Percentiles rank a stretch among this genome's conserved stretches.
Conservation (phyloP, 2,888 invertebrate genomes). For the Drosophila acutilabella region DNA sequence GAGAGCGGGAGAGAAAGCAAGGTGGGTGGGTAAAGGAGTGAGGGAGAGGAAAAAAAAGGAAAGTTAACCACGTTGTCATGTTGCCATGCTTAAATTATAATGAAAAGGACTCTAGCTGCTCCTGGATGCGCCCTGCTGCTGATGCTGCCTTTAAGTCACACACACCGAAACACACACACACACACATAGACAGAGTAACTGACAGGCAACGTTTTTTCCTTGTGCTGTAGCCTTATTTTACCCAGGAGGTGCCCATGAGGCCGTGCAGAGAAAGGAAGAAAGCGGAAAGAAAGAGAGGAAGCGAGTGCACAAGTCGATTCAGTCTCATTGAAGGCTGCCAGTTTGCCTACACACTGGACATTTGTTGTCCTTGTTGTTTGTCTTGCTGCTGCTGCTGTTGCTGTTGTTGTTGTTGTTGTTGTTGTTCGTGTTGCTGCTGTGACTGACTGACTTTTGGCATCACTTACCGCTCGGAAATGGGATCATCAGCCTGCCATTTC, state of each 20-base stretch:
- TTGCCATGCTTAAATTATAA: conserved; percentile 82
- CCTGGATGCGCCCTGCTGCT: conserved; percentile 52
- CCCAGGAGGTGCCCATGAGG: conserved; percentile 48
- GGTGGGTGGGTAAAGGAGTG: neutral
- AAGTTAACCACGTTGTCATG: conserved; percentile 82
- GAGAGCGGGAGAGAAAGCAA: neutral
- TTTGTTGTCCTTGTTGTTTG: conserved; percentile 12
- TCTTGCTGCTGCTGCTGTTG: conserved; percentile 9
- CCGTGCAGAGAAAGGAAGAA: conserved; percentile 32
- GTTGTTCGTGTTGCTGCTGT: conserved; percentile 36
- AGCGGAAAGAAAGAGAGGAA: neutral
- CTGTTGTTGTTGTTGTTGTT: conserved; percentile 13
- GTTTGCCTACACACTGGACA: conserved; percentile 44
- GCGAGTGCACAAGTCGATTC: conserved; percentile 76
- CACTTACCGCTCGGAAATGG: conserved; percentile 84
- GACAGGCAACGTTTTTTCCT: conserved; percentile 29
- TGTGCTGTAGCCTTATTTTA: conserved; percentile 63
- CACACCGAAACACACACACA: conserved; percentile 12
- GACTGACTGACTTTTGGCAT: conserved; percentile 80
- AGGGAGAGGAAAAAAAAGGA: conserved; percentile 54
- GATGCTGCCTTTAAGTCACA: conserved; percentile 48
- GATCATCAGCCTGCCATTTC: conserved; percentile 84
- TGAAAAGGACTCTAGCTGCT: conserved; percentile 76
- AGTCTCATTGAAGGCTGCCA: conserved; percentile 71
- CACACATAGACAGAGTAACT: conserved; percentile 18